Evolutionary conservation across 2,113 vertebrate species (phyloP).

Genomic region (Proteles cristata): DNA sequence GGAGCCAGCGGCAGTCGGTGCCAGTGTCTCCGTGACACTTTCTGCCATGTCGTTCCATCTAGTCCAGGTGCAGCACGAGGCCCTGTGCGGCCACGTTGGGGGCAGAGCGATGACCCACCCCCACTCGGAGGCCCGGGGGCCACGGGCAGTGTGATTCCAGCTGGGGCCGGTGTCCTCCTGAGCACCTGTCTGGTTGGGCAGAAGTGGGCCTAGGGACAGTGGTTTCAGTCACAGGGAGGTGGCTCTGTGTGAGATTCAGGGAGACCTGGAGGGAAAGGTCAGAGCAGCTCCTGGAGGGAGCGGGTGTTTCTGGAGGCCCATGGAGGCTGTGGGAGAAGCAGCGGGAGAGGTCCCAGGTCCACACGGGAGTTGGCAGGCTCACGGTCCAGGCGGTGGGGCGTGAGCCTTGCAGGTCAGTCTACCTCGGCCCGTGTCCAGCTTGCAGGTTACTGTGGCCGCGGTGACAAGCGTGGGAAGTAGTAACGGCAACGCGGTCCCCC

Average conservation of each 20-base stretch:
- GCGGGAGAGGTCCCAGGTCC: background rate
- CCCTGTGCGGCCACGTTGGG: background rate
- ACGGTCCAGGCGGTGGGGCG: accelerated
- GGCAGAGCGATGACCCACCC: background rate
- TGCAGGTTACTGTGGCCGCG: accelerated
- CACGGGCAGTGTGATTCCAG: background rate
- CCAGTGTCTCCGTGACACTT: background rate
- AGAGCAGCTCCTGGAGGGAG: background rate
- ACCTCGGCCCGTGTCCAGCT: background rate
- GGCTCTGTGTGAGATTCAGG: background rate
- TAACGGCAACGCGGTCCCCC: background rate
- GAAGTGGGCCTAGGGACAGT: background rate
- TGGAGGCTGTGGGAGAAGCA: background rate
- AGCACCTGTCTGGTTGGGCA: background rate
- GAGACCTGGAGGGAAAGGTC: background rate
- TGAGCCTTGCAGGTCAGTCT: background rate
- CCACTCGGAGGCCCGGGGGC: too few species aligned
- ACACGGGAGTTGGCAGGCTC: background rate
- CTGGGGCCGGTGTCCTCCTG: background rate
- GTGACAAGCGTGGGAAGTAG: background rate
- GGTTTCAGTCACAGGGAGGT: background rate
- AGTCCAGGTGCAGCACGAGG: background rate
- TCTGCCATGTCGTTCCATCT: background rate
- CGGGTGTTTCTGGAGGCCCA: background rate
- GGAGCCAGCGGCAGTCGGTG: too few species aligned